A percentile compares a stretch with the other conserved stretches of the same genome.
These are phyloP conservation scores for Stenurella melanura DNA, from an alignment of 2,888 invertebrate species.

Conservation along the genomic window DNA sequence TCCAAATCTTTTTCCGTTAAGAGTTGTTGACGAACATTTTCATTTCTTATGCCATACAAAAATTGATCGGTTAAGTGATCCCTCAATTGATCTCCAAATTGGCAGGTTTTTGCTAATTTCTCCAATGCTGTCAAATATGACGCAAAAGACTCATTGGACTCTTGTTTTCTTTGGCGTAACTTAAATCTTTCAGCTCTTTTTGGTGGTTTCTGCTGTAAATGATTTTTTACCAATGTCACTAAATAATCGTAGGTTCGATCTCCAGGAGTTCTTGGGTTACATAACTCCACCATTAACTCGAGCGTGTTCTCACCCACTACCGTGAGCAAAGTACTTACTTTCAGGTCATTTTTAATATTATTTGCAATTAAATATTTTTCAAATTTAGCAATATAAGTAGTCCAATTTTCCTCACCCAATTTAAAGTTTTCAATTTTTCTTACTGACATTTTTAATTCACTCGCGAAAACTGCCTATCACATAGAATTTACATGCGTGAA, in stretches of 20 bases:
- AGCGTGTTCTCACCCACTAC: slow-evolving; percentile 31
- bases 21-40: slow-evolving; percentile 23
- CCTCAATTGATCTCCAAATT: slow-evolving; percentile 31
- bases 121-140: slow-evolving; percentile 34
- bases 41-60: slow-evolving; percentile 31
- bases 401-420: slow-evolving; percentile 28
- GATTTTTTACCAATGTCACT: slow-evolving; percentile 23
- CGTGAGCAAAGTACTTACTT: slow-evolving; percentile 22
- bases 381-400: slow-evolving; percentile 28
- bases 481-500: background rate
- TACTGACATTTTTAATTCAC: slow-evolving; percentile 31
- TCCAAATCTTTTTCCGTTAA: slow-evolving; percentile 34
- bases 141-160: slow-evolving; percentile 15
- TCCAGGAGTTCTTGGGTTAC: slow-evolving; percentile 21
- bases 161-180: slow-evolving; percentile 26
- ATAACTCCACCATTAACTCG: slow-evolving; percentile 36
- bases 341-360: slow-evolving; percentile 27
- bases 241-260: slow-evolving; percentile 27
- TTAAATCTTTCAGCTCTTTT: slow-evolving; percentile 11
- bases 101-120: slow-evolving; percentile 38
- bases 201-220: slow-evolving; percentile 15
- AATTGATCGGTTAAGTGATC: slow-evolving; percentile 36
- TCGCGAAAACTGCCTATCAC: background rate
- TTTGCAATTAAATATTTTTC: slow-evolving; percentile 39
- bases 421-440: slow-evolving; percentile 30